Percentiles rank a stretch among this genome's conserved stretches.
phyloP scores from a whole-genome alignment of 2,888 invertebrate genomes.

The Pseudococcus viburni region DNA sequence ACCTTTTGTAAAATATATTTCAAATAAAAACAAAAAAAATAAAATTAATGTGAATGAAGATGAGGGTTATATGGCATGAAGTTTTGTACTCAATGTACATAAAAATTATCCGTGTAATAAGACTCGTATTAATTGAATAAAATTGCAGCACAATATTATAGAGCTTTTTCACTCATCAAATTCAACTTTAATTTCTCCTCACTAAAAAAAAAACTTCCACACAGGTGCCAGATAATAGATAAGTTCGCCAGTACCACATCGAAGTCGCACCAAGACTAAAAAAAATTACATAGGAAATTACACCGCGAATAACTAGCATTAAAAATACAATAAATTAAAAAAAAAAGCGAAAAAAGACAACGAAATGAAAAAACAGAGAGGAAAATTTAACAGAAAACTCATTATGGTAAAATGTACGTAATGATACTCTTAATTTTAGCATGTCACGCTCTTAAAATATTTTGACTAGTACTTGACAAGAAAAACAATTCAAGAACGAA shows the following conservation, averaged over 20 bases:
- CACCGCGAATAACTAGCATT: conserved; percentile 27
- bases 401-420: conserved; percentile 19
- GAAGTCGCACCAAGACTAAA: background rate
- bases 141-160: background rate
- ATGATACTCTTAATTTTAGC: conserved; percentile 13
- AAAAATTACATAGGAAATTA: background rate
- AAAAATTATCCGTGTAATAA: background rate
- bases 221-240: background rate
- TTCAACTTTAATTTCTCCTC: background rate
- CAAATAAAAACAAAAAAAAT: background rate
- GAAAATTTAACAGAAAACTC: conserved; percentile 30
- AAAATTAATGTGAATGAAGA: conserved; percentile 1
- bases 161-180: background rate
- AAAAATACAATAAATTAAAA: background rate
- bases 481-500: conserved; percentile 48
- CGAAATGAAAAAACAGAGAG: conserved; percentile 33
- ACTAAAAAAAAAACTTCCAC: background rate
- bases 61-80: conserved; percentile 37
- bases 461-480: conserved; percentile 53
- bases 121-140: background rate
- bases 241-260: background rate
- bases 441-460: conserved; percentile 55
- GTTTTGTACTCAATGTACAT: background rate
- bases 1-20: conserved; percentile 24
- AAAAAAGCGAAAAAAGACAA: conserved; percentile 7